Evolutionary conservation across 2,113 vertebrate species (phyloP), one percentile per base, ranked within the genome.

Genomic region (Oryzias melastigma): DNA sequence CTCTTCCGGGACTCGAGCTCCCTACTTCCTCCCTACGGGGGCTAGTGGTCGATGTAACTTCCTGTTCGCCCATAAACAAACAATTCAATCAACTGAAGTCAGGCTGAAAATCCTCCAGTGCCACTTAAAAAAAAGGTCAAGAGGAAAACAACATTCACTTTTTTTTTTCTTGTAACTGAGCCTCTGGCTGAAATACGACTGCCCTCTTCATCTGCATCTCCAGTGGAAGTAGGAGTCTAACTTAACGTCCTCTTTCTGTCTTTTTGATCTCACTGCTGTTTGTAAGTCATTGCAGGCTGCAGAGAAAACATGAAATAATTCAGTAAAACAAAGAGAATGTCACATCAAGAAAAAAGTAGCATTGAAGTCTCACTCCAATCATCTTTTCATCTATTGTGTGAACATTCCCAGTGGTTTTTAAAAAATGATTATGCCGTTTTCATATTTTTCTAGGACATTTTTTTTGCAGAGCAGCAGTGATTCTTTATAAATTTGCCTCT

Each of bases 31-130:
- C 73, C 68, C 73, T 78, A 79, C 45, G 43, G 82, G 74, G 77
- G 80, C 74, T 72, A 60, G 64, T 74, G 70, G 60, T 54, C 71
- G 62, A 47, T 80, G 77, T 73, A 73, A 78, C 85, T 81, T 89
- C 85, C 84, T 89, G 68, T 62, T 56, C 58, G 76, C 71, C 64
- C 82, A 87, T 90, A 85, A 90, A 90, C 84, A 88, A 89, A 86
- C 80, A 85, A 76, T 67, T 81, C 75, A 79, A 79, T 80, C 74
- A 83, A 79, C 80, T 87, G 80, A 85, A 85, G 72, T 86, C 78
- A 80, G 64, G 68, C 86, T 79, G 78, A 87, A 87, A 83, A 87
- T 82, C 64, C 83, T 85, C 70, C 55, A 64, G 70, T 71, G 71
- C 77, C 75, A 83, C 84, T 84, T 76, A 75, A 17, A 82, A 17